A percentile compares a stretch with the other conserved stretches of the same genome.
Conservation (phyloP, 2,888 invertebrate genomes). For the Tipula vernalis region DNA sequence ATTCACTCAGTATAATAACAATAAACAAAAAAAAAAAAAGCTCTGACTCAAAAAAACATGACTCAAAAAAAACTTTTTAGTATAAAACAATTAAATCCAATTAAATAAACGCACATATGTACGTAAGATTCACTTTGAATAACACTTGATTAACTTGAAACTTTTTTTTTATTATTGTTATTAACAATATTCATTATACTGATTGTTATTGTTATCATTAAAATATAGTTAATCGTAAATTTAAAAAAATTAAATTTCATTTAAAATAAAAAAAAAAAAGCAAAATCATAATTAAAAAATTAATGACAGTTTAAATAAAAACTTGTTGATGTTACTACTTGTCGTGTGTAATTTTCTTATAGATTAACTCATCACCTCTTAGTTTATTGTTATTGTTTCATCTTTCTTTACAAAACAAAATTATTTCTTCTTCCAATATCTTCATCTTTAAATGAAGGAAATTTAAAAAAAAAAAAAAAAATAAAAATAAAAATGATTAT, state of each 20-base stretch:
- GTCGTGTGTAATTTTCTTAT: slow-evolving; percentile 4
- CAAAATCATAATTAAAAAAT: neutral
- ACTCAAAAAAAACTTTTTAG: neutral
- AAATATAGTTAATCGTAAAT: neutral
- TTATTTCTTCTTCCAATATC: neutral
- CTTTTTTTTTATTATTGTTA: neutral
- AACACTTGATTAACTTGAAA: slow-evolving; percentile 4
- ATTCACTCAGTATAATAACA: neutral
- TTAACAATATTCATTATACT: neutral
- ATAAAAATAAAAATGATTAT: neutral
- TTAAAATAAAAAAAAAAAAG: neutral
- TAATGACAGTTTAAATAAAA: neutral
- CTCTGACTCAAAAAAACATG: neutral
- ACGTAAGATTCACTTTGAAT: neutral
- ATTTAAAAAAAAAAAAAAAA: neutral
- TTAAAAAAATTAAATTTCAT: neutral
- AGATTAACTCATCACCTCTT: neutral
- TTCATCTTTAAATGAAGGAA: neutral
- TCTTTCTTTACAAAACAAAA: neutral
- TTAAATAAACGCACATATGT: neutral
- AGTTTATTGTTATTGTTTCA: slow-evolving; percentile 4
- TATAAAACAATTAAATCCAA: neutral
- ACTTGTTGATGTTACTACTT: neutral
- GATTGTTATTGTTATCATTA: slow-evolving; percentile 4
- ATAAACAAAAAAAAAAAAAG: neutral